Percentiles rank a stretch among this genome's conserved stretches.
phyloP scores from a whole-genome alignment of 2,113 vertebrate species.

The Aegotheles bennettii region DNA sequence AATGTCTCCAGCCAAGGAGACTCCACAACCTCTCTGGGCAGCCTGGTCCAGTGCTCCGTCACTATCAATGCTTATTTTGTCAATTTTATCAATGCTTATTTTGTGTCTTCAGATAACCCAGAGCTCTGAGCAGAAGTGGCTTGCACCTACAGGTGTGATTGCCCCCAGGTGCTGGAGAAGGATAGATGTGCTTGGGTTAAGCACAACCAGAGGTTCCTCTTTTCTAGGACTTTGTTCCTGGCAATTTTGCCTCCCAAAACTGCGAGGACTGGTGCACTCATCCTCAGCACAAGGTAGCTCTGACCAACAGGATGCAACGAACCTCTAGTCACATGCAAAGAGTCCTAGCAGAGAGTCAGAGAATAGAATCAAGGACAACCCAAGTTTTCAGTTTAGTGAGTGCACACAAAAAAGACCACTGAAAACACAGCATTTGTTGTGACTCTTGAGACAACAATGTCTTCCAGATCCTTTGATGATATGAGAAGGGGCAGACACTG shows the following conservation, averaged over 20 bases:
- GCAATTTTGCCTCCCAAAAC: background rate
- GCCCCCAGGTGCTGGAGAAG: background rate
- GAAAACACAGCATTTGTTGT: background rate
- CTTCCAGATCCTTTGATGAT: background rate
- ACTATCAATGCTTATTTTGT: too few relatives aligned
- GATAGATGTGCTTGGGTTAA: background rate
- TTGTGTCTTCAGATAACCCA: background rate
- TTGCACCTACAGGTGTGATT: background rate
- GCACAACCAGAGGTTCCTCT: background rate
- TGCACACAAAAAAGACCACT: background rate
- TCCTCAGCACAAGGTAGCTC: background rate
- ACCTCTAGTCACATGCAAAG: background rate
- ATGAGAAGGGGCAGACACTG: background rate
- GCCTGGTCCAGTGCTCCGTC: too few relatives aligned
- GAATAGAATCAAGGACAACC: background rate
- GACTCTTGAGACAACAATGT: background rate
- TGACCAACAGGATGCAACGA: accelerated
- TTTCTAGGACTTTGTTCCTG: background rate
- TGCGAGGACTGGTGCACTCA: background rate
- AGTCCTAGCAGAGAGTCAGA: background rate
- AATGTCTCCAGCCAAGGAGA: too few relatives aligned
- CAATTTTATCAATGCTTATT: background rate
- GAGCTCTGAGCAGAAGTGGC: background rate
- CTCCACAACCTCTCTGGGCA: too few relatives aligned
- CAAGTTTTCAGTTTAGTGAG: background rate